Percentiles rank a stretch among this genome's conserved stretches.
These are phyloP conservation scores for Lophius piscatorius DNA, from an alignment of 2,113 vertebrate species.

Conservation along the genomic window DNA sequence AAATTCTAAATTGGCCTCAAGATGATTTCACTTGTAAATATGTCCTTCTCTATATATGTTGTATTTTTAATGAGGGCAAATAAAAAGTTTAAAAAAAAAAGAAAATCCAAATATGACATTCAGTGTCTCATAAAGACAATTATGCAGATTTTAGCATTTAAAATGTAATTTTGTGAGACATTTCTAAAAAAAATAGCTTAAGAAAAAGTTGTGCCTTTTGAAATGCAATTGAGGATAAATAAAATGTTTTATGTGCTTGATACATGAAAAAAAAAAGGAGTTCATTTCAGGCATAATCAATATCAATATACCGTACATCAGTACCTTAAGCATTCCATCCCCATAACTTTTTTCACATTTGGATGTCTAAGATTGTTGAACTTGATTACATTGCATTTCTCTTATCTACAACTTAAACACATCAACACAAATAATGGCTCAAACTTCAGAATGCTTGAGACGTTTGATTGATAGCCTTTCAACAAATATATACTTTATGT, in stretches of 20 bases:
- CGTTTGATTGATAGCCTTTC: conserved; percentile 15
- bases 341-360: conserved; percentile 52
- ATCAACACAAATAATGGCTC: conserved; percentile 43
- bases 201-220: conserved; percentile 76
- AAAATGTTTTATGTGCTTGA: conserved; percentile 60
- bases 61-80: conserved; percentile 27
- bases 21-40: too few relatives aligned
- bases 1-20: conserved; percentile 29
- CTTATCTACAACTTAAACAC: conserved; percentile 18
- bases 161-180: conserved; percentile 78
- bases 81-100: conserved; percentile 33
- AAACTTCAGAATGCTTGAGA: conserved; percentile 19
- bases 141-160: conserved; percentile 78
- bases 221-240: conserved; percentile 80
- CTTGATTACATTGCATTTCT: conserved; percentile 41
- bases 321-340: conserved; percentile 45
- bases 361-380: conserved; percentile 49
- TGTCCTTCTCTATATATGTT: too few relatives aligned
- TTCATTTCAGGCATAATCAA: conserved; percentile 58
- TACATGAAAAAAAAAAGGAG: conserved; percentile 19
- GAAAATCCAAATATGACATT: conserved; percentile 46
- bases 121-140: conserved; percentile 62
- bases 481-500: conserved; percentile 16
- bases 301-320: conserved; percentile 64
- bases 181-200: conserved; percentile 76